Conservation (phyloP, 2,888 invertebrate species). For the Nemoura dubitans region DNA sequence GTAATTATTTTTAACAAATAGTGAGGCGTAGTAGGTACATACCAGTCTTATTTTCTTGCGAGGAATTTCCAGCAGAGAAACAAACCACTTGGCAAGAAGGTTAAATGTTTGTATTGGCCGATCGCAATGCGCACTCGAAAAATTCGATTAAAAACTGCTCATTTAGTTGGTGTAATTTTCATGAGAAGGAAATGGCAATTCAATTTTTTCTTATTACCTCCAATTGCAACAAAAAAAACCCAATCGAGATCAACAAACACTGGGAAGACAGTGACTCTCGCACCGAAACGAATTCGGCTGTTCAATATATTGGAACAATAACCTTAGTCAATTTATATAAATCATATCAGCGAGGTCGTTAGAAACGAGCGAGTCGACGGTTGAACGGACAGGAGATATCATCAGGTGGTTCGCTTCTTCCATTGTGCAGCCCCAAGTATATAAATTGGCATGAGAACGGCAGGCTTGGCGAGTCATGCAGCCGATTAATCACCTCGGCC, state of each 20-base stretch:
- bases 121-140: background rate
- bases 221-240: background rate
- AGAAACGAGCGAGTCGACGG: background rate
- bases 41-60: background rate
- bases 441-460: background rate
- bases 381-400: background rate
- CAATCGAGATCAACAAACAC: background rate
- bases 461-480: background rate
- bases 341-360: background rate
- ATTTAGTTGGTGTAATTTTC: background rate
- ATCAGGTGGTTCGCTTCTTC: background rate
- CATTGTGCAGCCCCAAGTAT: background rate
- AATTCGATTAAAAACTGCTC: background rate
- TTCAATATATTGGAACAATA: constrained; percentile 1
- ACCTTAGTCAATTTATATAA: background rate
- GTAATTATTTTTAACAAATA: constrained; percentile 34
- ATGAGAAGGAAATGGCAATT: background rate
- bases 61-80: background rate
- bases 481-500: background rate
- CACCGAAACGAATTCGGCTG: background rate
- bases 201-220: background rate
- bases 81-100: background rate
- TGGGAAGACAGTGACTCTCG: background rate
- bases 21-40: background rate
- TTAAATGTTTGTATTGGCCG: background rate